Evolutionary conservation across 2,888 invertebrate species (phyloP), one percentile per base, ranked within the genome.

Genomic region (Drosophila helvetica): DNA sequence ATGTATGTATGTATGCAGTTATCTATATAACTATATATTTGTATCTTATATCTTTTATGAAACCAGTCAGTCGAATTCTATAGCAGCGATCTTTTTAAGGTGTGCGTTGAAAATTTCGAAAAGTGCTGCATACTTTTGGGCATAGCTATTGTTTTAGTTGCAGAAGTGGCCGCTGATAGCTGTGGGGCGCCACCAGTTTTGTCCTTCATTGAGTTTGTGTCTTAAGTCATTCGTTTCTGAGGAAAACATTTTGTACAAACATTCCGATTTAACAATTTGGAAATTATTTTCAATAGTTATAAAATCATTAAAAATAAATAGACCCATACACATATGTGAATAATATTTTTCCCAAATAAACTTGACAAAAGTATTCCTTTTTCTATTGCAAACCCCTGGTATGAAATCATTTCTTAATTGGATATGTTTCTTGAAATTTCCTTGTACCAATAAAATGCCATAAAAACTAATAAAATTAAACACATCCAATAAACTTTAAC

Each of bases 141-240:
- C 57, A 12, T 6, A 15, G 6, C 15, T 1, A 15, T 2, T 38
- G n/a, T 0, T 7, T n/a, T 1, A 7, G 15, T 38, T n/a, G 15
- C 6, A 2, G 12, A 15, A 38, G 2, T 38, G 15, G n/a, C 6
- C 38, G 38, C 38, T n/a, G n/a, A 7, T n/a, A 0, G 2, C 7
- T 38, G 15, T 38, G 38, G n/a, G 6, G 38, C n/a, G 38, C 38
- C 38, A 15, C 38, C 38, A 7, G 6, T 6, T 6, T 15, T 2
- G 15, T 38, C 7, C 7, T n/a, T 38, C 17, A 18, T 8, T 4
- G 6, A 8, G 90, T 80, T 80, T 67, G 76, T 80, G 64, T 73
- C 81, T 63, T 86, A 79, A 90, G 80, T 90, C 89, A 79, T 89
- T 88, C 59, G 80, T 83, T 77, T 79, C 38, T 5, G 0, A 38